A percentile compares a stretch with the other conserved stretches of the same genome.
These are phyloP conservation scores for Nothobranchius furzeri DNA, from an alignment of 2,113 vertebrate species.

Conservation along the genomic window DNA sequence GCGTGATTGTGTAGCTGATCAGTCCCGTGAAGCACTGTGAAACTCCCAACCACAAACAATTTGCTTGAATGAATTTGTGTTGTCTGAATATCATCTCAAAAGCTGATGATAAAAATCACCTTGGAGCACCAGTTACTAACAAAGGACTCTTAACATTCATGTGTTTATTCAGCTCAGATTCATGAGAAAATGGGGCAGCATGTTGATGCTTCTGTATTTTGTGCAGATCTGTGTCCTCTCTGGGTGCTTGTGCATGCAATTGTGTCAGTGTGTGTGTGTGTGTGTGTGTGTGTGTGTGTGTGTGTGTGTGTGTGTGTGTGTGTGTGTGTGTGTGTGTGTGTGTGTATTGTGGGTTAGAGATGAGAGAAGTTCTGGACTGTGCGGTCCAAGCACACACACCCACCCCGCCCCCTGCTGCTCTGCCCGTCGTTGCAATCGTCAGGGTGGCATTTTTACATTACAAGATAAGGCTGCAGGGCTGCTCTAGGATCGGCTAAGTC, in stretches of 20 bases:
- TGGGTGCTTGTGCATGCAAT: background rate
- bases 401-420: conserved; percentile 51
- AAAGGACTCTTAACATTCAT: too few species aligned
- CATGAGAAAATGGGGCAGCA: background rate
- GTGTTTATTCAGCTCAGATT: background rate
- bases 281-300: too few species aligned
- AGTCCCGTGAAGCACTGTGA: too few species aligned
- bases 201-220: background rate
- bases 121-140: background rate
- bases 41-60: too few species aligned
- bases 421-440: conserved; percentile 68
- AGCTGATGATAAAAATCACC: background rate
- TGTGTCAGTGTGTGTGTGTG: too few species aligned
- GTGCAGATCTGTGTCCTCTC: too few species aligned
- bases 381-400: conserved; percentile 21
- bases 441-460: conserved; percentile 67
- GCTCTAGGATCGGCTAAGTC: conserved; percentile 40
- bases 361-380: conserved; percentile 58
- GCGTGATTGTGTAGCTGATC: too few species aligned
- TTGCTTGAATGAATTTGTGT: too few species aligned
- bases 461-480: conserved; percentile 53
- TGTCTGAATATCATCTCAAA: too few species aligned
- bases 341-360: conserved; percentile 46
- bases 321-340: too few species aligned
- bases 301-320: too few species aligned